Evolutionary conservation across 2,113 vertebrate genomes (phyloP), one percentile per base, ranked within the genome.

Genomic region (Podiceps cristatus): DNA sequence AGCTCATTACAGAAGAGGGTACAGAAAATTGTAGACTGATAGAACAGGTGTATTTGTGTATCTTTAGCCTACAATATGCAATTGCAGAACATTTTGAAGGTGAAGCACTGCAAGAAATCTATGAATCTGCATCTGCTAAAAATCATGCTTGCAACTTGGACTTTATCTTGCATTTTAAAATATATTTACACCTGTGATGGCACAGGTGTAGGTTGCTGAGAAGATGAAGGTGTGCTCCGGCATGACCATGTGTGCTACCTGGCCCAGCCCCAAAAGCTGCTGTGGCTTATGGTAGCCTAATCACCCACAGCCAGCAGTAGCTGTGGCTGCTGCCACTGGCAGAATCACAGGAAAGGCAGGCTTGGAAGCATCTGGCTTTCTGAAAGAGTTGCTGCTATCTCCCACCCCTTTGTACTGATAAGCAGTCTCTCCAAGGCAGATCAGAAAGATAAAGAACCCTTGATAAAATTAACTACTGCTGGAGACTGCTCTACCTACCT

Each of bases 401-500:
- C 27, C 37, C 23, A 44, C 10, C 14, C 44, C 16, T 67, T 52
- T 7, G 8, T 49, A 72, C 0, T 18, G 4, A 58, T 50, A 8
- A 7, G 10, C 23, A 28, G 31, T 83, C 31, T 35, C 35, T 73
- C 59, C 28, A 76, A 2, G 0, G n/a, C 8, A 75, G 33, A 27
- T 33, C 44, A 31, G 31, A 55, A 74, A 75, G 42, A 83, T 44
- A 86, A 59, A 72, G 22, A 60, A 47, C 2, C 16, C 52, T n/a
- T 47, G 19, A 10, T 52, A 69, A 88, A 87, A 58, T 68, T 47
- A 75, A 58, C 28, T 13, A 11, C 35, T 84, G 20, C 18, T 73
- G 8, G 42, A 82, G n/a, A 18, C 64, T 2, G 0, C 37, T 11
- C 7, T 53, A 18, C 29, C 6, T 50, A 4, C 22, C n/a, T n/a